These are phyloP conservation scores for Varanus salvator DNA, from an alignment of 2,113 vertebrate genomes.

Conservation along the genomic window DNA sequence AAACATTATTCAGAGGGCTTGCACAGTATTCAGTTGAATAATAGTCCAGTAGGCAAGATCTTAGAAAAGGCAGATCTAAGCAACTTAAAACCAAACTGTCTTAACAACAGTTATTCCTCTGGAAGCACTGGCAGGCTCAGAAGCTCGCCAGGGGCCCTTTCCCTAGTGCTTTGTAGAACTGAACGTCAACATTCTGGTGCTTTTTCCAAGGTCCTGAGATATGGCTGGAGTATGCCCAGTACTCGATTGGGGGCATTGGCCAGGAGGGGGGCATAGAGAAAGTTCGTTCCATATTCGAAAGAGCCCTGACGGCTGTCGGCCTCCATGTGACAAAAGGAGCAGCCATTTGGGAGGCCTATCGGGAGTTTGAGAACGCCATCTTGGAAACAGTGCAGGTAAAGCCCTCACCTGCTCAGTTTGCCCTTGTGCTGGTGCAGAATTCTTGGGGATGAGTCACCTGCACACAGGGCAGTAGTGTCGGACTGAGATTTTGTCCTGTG, in stretches of 20 bases:
- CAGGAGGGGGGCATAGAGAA: conserved; percentile 90
- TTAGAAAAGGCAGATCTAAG: too few species aligned
- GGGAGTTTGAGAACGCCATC: conserved; percentile 95
- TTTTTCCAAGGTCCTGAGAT: conserved; percentile 89
- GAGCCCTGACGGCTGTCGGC: conserved; percentile 90
- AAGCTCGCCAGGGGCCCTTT: neutral
- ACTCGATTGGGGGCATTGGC: conserved; percentile 95
- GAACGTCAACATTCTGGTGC: accelerated
- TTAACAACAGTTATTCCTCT: too few species aligned
- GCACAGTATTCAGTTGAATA: neutral
- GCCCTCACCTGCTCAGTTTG: neutral
- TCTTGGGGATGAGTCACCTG: neutral
- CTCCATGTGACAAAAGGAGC: conserved; percentile 94
- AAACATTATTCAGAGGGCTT: neutral
- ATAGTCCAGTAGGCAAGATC: neutral
- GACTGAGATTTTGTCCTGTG: neutral
- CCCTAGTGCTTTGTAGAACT: neutral
- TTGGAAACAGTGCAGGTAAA: conserved; percentile 92
- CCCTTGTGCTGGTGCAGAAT: neutral
- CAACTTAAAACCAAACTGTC: neutral
- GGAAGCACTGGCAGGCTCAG: neutral
- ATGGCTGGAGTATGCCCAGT: conserved; percentile 97
- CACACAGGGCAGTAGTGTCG: too few species aligned
- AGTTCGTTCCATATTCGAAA: conserved; percentile 90
- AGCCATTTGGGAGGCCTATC: conserved; percentile 92